These are phyloP conservation scores for Hystrix brachyura DNA, from an alignment of 2,113 vertebrate genomes.

Conservation along the genomic window DNA sequence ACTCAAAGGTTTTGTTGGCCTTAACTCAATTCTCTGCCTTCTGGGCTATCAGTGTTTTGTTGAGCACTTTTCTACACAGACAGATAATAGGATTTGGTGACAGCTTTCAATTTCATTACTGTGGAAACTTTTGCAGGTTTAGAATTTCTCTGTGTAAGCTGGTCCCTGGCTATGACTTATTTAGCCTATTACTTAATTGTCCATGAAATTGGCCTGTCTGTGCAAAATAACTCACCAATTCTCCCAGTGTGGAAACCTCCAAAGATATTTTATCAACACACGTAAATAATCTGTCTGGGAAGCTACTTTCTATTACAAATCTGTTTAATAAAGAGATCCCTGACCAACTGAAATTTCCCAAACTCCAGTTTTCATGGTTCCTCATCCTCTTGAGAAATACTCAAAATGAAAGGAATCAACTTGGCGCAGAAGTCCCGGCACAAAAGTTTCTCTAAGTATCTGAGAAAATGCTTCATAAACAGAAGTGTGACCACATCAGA, in stretches of 20 bases:
- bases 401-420: not conserved
- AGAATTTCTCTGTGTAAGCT: conserved; percentile 65
- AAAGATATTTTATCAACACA: conserved; percentile 62
- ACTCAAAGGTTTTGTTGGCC: conserved; percentile 60
- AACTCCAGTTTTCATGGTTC: not conserved
- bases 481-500: not conserved
- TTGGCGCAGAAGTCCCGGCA: not conserved
- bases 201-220: conserved; percentile 22
- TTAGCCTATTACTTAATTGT: conserved; percentile 59
- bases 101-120: conserved; percentile 69
- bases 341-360: not conserved
- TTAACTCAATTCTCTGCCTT: conserved; percentile 61
- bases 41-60: conserved; percentile 54
- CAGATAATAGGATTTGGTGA: conserved; percentile 79
- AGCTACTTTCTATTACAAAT: not conserved
- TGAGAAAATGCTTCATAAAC: not conserved
- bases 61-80: conserved; percentile 55
- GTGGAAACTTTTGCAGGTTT: conserved; percentile 54
- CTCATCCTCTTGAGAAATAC: not conserved
- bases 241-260: conserved; percentile 25
- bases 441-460: not conserved
- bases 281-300: conserved; percentile 47
- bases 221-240: conserved; percentile 69
- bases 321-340: conserved; percentile 22
- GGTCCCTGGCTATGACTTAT: conserved; percentile 36